A percentile compares a stretch with the other conserved stretches of the same genome.
phyloP scores from a whole-genome alignment of 2,888 invertebrate species.

The Dynastes maya region DNA sequence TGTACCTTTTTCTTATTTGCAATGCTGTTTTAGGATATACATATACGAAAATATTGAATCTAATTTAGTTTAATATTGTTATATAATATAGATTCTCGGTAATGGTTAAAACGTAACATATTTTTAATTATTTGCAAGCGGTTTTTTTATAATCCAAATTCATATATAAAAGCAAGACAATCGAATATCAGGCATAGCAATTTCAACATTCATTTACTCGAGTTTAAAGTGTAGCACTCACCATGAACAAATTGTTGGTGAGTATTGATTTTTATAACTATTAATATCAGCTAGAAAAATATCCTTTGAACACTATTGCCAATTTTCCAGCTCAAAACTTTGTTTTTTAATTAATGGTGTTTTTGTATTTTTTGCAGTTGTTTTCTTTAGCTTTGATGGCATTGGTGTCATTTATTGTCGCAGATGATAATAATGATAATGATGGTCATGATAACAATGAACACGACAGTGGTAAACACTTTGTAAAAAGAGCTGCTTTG shows the following conservation, averaged over 20 bases:
- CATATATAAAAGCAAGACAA: background rate
- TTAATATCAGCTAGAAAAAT: too few relatives aligned
- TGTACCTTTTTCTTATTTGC: background rate
- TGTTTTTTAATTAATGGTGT: background rate
- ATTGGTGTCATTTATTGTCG: background rate
- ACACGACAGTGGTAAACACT: background rate
- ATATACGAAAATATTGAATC: background rate
- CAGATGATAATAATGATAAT: slow-evolving; percentile 4
- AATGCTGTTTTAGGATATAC: background rate
- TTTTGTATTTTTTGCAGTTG: background rate
- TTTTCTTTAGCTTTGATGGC: background rate
- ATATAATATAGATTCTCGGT: background rate
- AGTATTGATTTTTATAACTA: slow-evolving; percentile 5
- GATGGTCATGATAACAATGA: background rate
- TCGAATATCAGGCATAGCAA: too few relatives aligned
- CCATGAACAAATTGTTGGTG: slow-evolving; percentile 13
- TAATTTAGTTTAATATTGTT: background rate
- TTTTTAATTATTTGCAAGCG: background rate
- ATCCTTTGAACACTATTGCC: too few relatives aligned
- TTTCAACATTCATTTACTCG: background rate
- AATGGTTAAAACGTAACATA: background rate
- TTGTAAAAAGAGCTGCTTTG: slow-evolving; percentile 19
- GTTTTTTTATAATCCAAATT: background rate
- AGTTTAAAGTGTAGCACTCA: background rate
- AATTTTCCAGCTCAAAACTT: too few relatives aligned